phyloP scores from a whole-genome alignment of 2,113 vertebrate genomes.

The Pitta sordida region DNA sequence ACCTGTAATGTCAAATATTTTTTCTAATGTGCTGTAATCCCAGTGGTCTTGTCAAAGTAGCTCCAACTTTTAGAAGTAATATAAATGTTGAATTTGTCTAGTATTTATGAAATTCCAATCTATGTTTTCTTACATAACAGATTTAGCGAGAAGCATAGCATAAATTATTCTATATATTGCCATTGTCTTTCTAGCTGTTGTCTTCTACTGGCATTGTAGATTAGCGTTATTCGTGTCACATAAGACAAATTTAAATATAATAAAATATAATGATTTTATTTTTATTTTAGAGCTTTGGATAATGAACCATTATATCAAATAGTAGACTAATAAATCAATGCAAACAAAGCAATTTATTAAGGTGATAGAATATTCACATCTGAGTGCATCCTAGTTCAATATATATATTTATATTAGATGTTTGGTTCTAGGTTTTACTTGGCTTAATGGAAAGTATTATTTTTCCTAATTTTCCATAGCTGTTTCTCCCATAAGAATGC shows the following conservation, averaged over 20 bases:
- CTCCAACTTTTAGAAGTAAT: neutral
- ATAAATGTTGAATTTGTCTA: neutral
- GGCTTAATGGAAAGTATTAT: neutral
- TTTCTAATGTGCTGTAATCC: neutral
- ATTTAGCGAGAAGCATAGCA: neutral
- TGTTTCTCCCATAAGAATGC: neutral
- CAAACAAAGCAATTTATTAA: neutral
- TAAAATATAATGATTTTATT: neutral
- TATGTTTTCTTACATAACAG: neutral
- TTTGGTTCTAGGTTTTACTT: neutral
- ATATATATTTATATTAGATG: neutral
- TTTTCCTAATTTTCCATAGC: neutral
- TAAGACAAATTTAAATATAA: neutral
- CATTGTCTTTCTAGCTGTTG: neutral
- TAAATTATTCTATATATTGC: neutral
- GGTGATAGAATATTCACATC: neutral
- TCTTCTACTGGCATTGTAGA: neutral
- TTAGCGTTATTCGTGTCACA: neutral
- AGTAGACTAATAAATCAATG: neutral
- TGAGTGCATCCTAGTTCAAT: neutral
- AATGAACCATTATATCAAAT: neutral
- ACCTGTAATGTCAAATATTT: neutral
- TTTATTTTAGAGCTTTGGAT: neutral
- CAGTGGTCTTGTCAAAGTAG: neutral
- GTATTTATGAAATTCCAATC: neutral